Percentiles rank a stretch among this genome's conserved stretches.
Conservation (phyloP, 2,797 vertebrate genomes). For the Caiman crocodilus region DNA sequence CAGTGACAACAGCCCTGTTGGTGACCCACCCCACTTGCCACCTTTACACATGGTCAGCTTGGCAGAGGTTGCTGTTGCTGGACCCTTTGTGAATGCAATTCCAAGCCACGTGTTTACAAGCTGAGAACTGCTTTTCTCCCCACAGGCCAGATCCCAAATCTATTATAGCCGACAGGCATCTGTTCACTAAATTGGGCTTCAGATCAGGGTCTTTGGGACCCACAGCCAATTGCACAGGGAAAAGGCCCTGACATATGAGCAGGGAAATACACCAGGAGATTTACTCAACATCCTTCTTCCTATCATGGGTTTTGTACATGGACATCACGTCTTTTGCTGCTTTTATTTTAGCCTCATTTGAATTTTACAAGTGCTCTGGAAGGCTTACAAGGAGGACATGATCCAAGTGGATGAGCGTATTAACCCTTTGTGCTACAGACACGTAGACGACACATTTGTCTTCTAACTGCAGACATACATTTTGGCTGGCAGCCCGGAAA, state of each 20-base stretch:
- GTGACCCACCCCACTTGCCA: not conserved
- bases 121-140: not conserved
- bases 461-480: not conserved
- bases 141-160: not conserved
- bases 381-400: not conserved
- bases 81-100: not conserved
- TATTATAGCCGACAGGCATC: not conserved
- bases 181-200: not conserved
- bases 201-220: not conserved
- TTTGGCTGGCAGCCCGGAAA: slow-evolving; percentile 40
- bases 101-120: not conserved
- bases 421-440: not conserved
- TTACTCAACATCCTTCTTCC: not conserved
- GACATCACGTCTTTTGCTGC: not conserved
- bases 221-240: not conserved
- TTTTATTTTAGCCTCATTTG: not conserved
- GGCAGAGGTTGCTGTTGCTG: not conserved
- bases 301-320: not conserved
- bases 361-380: not conserved
- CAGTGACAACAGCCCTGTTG: not conserved
- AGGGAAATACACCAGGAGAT: not conserved
- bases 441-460: not conserved
- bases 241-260: not conserved
- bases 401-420: not conserved
- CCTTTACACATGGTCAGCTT: not conserved